Base-by-base conservation (phyloP, 30 jellyfish, hydroid and myxozoan species). In the Mastigias papua region DNA sequence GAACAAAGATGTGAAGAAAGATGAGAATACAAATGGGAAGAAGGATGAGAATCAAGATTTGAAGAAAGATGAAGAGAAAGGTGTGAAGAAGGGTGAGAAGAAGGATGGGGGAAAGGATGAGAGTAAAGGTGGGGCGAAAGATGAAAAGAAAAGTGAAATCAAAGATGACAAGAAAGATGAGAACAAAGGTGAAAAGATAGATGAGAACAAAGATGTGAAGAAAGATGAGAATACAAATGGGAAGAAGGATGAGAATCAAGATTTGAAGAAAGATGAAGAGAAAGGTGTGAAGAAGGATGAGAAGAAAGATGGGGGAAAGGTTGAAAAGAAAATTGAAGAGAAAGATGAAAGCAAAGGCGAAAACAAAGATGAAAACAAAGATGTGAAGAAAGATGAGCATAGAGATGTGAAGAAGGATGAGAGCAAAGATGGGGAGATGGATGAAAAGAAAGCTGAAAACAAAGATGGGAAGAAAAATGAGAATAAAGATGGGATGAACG, bases 61-160 rank as follows among this genome's bases (percentile, higher is more conserved):
- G n/a, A n/a, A n/a, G n/a, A n/a, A n/a, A n/a, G n/a, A n/a, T n/a
- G n/a, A n/a, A n/a, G n/a, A n/a, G 30, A 62, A 78, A 22, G 79
- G 62, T 2, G 48, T 33, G 69, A 78, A 78, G 48, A 21, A 29
- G 29, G 89, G 62, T 10, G 69, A 58, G 69, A 78, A 78, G 69
- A 26, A 76, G 35, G 77, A 65, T 21, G 46, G 28, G 77, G 28
- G 28, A 26, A 26, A 65, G 35, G 77, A 26, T 21, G 46, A 48
- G 16, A 25, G 46, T 15, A 48, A 69, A 30, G 20, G 20, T 28
- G 70, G n/a, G n/a, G n/a, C n/a, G n/a, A n/a, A n/a, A n/a, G n/a
- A n/a, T n/a, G n/a, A n/a, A n/a, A n/a, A n/a, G n/a, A n/a, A n/a
- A n/a, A n/a, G n/a, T n/a, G n/a, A n/a, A n/a, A n/a, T n/a, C n/a